phyloP scores from a whole-genome alignment of 2,113 vertebrate genomes.

The Psephotus haematonotus region DNA sequence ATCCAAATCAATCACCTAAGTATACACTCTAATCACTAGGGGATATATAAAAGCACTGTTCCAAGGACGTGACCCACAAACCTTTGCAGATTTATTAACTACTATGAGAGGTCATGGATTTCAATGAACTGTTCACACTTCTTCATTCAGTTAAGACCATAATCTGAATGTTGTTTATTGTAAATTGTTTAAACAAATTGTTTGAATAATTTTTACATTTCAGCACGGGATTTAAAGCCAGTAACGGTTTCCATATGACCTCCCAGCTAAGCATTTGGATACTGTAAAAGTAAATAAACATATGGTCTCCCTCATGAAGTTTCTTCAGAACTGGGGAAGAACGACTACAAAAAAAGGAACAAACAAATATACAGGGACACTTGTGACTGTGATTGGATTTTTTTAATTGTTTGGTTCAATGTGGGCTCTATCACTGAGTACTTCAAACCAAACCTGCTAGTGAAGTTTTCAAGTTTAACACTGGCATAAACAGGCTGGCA shows the following conservation, averaged over 20 bases:
- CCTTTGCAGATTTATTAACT: neutral
- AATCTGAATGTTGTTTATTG: neutral
- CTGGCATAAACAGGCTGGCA: neutral
- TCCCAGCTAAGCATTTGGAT: neutral
- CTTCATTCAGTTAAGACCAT: neutral
- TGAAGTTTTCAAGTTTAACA: neutral
- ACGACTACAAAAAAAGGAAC: neutral
- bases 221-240: neutral
- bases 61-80: neutral
- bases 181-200: neutral
- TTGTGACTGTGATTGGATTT: neutral
- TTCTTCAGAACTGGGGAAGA: neutral
- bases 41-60: neutral
- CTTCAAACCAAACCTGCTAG: neutral
- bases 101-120: neutral
- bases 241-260: neutral
- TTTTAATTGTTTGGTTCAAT: neutral
- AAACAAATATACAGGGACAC: neutral
- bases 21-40: neutral
- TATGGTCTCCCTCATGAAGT: neutral
- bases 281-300: neutral
- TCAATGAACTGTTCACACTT: neutral
- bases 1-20: neutral
- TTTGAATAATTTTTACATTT: neutral
- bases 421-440: neutral